These are phyloP conservation scores for Sclerodermus sp. DNA, from an alignment of 2,888 invertebrate genomes.

Conservation along the genomic window DNA sequence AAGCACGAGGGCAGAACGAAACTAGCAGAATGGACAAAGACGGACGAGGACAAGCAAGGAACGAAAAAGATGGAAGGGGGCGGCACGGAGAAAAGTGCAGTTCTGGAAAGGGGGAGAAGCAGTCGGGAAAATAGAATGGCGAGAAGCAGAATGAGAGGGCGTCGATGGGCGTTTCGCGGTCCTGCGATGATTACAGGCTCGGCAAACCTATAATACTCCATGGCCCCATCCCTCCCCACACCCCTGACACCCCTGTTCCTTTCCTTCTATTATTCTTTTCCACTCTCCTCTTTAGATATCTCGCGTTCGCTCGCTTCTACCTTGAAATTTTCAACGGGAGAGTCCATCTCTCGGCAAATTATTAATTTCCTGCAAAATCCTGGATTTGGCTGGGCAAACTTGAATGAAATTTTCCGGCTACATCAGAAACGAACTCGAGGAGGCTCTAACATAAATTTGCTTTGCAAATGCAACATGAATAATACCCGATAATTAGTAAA, in stretches of 20 bases:
- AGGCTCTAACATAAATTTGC: too few species aligned
- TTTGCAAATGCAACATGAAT: too few species aligned
- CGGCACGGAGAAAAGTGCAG: slow-evolving; percentile 24
- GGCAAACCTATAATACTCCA: slow-evolving; percentile 53
- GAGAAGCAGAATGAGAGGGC: slow-evolving; percentile 46
- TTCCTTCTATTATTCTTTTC: slow-evolving; percentile 5
- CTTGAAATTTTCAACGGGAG: slow-evolving; percentile 7
- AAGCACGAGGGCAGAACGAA: slow-evolving; percentile 17
- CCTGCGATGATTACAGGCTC: slow-evolving; percentile 57
- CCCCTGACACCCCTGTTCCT: slow-evolving; percentile 9
- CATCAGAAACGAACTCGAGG: too few species aligned
- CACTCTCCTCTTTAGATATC: slow-evolving; percentile 7
- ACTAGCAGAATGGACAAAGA: slow-evolving; percentile 25
- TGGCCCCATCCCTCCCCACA: slow-evolving; percentile 6
- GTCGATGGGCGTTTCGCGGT: slow-evolving; percentile 57
- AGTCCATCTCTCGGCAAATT: too few species aligned
- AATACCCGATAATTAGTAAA: too few species aligned
- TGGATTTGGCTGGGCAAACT: too few species aligned
- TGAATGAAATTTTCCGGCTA: too few species aligned
- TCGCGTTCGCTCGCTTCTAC: not conserved
- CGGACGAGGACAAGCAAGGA: slow-evolving; percentile 24
- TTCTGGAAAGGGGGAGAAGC: slow-evolving; percentile 23
- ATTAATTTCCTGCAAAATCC: too few species aligned
- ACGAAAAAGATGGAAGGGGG: slow-evolving; percentile 16
- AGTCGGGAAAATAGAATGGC: slow-evolving; percentile 33